Evolutionary conservation across 1,140 invertebrate genomes (phyloP), one percentile per base, ranked within the genome.

Genomic region (Papilio dardanus): DNA sequence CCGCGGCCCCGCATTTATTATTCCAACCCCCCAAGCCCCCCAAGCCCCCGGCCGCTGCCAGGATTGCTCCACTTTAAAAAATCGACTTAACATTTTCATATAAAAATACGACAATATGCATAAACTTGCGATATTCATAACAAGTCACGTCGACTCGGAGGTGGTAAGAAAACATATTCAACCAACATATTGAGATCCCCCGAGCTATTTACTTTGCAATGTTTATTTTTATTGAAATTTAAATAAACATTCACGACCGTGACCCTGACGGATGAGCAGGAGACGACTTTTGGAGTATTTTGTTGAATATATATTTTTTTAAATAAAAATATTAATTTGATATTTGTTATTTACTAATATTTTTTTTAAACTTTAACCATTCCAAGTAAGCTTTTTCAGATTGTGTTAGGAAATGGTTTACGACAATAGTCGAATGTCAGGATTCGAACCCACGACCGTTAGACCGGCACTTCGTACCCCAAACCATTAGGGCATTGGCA

Each of bases 1-100:
- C 79, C 82, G 74, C 79, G 75, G 81, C 21, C 31, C 77, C 81
- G 81, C 85, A 86, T 87, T 89, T 89, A 87, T 88, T 89, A 87
- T 81, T 80, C 77, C 75, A 75, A 77, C 80, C 81, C 78, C 66
- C 66, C 16, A n/a, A n/a, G n/a, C 24, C 30, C 8, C 66, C 19
- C 5, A 21, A 28, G 10, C 10, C 7, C 24, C 54, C 21, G 10
- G 21, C 50, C 21, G 6, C 10, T 24, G 78, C 77, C 74, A 75
- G 65, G 76, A 71, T 77, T 68, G 74, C 46, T 66, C 67, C 76
- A 76, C 71, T 78, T 80, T 76, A 81, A 83, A 82, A 81, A 81
- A 83, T 77, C 75, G 73, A 79, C 77, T 73, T 74, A 65, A 66
- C n/a, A 58, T 74, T 68, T 33, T 42, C 69, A 68, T 76, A 76